Base-by-base conservation (phyloP, 2,888 invertebrate genomes). In the Lymantria monacha region DNA sequence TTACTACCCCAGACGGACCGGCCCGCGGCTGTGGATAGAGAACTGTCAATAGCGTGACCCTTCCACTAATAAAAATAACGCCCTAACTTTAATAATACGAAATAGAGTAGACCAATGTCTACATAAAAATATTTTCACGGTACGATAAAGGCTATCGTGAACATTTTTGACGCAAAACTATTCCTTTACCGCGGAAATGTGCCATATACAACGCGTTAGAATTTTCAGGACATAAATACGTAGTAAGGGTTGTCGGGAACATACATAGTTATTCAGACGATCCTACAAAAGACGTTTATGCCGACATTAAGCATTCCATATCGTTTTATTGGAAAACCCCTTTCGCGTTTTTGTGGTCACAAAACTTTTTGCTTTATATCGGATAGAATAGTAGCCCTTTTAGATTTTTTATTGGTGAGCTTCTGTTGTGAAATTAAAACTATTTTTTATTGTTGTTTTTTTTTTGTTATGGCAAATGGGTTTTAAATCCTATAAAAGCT, bases 261-360 rank as follows among this genome's bases (percentile, higher is more conserved):
- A 51, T 45, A n/a, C 44, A 43, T 51, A 50, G 51, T 48, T 66
- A 52, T 57, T 54, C 56, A 59, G 56, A 53, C 40, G 53, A 53
- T 49, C 48, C 49, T 38, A 58, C 53, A 59, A 65, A 63, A 59
- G 53, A 59, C 65, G 49, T 63, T 62, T 63, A 51, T 60, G 59
- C 53, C 52, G 52, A 59, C 57, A 59, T 56, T 53, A 61, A 60
- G 53, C 54, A 63, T 65, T 61, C 65, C 59, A 61, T 69, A 65
- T 60, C 55, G 61, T 63, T 65, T 67, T 69, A 69, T 67, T 67
- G 57, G 57, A 52, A 61, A 53, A 60, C 44, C 53, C 55, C 57
- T 55, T 59, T 57, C 53, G 58, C 48, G 59, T 61, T 65, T 62
- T 61, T 52, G 54, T 40, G 48, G 51, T 42, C 30, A 45, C 58